Evolutionary conservation across 2,113 vertebrate species (phyloP), one percentile per base, ranked within the genome.

Genomic region (Kryptolebias marmoratus): DNA sequence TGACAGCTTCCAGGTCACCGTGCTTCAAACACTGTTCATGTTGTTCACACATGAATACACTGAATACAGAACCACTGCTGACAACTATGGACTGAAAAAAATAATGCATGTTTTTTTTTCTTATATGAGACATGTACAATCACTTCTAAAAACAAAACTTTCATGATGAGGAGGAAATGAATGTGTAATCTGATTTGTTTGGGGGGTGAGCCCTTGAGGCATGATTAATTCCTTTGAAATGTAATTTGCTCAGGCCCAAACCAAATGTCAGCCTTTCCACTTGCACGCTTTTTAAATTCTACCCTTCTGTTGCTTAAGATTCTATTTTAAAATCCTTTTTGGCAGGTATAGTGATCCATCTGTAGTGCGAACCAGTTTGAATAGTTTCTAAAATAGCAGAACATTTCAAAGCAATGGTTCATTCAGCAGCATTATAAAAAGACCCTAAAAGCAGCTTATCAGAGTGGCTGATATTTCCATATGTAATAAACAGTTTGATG

Each of bases 261-360:
- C 54, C 15, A 77, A 44, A 72, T 58, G 75, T 79, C 1, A 68
- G 79, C 39, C 13, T 11, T 1, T 72, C 78, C 84, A 81, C 82
- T 86, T 85, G 79, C 65, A 63, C 14, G 65, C 27, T 64, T 28
- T 59, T 48, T 70, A 74, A 80, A 74, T 13, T 9, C 28, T 11
- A 22, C 54, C 30, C 44, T 49, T 13, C 62, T 73, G 68, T 57
- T 69, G 45, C 59, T 6, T 7, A 18, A 59, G 56, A 71, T 77
- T 62, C 50, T 75, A 30, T 77, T 75, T 75, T 16, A 62, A 72
- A 79, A 4, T 31, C 7, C 4, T 18, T 71, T 73, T 81, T 82
- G 83, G 89, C 79, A 83, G 57, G 75, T 83, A 1, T n/a, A 44
- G 7, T 8, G 47, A 2, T 78, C 77, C 90, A 89, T 88, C 87